Percentiles rank a stretch among this genome's conserved stretches.
These are phyloP conservation scores for Pao palembangensis DNA, from an alignment of 2,113 vertebrate species.

Conservation along the genomic window DNA sequence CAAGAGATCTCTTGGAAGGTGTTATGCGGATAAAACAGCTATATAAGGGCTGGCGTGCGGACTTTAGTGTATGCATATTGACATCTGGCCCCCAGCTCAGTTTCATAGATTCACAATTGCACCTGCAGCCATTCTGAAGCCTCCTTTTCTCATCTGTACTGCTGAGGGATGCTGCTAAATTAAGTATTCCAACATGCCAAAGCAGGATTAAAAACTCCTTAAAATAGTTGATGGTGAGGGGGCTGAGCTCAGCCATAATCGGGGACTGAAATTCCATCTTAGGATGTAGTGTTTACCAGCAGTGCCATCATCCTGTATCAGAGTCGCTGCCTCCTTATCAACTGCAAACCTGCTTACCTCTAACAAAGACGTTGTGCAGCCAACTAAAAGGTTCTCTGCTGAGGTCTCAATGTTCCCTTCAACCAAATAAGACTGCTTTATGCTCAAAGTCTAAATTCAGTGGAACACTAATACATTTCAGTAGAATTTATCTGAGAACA, in stretches of 20 bases:
- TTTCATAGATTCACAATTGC: conserved; percentile 46
- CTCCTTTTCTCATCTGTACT: conserved; percentile 21
- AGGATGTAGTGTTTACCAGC: conserved; percentile 41
- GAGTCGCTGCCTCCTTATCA: conserved; percentile 38
- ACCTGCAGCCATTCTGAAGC: conserved; percentile 15
- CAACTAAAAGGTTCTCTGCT: conserved; percentile 26
- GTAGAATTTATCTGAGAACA: too few relatives aligned
- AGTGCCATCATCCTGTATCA: conserved; percentile 50
- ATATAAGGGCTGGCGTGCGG: conserved; percentile 37
- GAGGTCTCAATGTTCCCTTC: conserved; percentile 8
- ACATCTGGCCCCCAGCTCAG: conserved; percentile 48
- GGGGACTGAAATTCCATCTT: conserved; percentile 30
- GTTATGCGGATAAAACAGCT: conserved; percentile 47
- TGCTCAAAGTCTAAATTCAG: too few relatives aligned
- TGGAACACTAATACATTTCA: too few relatives aligned
- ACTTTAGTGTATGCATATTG: conserved; percentile 47
- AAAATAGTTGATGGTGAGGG: conserved; percentile 27
- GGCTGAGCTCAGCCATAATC: conserved; percentile 30
- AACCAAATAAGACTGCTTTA: conserved; percentile 1
- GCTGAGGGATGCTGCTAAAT: conserved; percentile 8
- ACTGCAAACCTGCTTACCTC: conserved; percentile 29
- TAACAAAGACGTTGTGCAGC: too few relatives aligned
- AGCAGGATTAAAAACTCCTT: conserved; percentile 31
- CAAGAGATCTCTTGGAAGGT: conserved; percentile 31
- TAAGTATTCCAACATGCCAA: conserved; percentile 1